Base-by-base conservation (phyloP, 2,797 vertebrate species). In the Muscicapa comitata region DNA sequence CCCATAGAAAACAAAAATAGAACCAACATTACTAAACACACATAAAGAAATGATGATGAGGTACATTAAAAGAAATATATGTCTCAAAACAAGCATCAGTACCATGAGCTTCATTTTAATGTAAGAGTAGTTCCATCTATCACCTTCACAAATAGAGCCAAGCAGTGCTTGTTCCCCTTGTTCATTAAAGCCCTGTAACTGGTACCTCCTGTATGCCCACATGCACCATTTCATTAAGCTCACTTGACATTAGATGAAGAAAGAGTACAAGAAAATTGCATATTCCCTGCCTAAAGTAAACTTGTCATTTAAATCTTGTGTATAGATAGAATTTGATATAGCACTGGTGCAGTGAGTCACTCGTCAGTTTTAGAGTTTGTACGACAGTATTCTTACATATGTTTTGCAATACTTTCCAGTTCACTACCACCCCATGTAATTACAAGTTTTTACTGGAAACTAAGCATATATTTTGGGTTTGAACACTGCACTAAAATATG, bases 231-330 rank as follows among this genome's bases (percentile, higher is more conserved):
- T 94, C 86, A 94, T 93, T 95, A 96, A 87, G 78, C 86, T 95
- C 80, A 72, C 84, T 92, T 94, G 93, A 95, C 94, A 92, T 96
- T 51, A 96, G 67, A 95, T 61, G 90, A 94, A 93, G 91, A 95
- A 97, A 85, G 93, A 95, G 92, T 92, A 94, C 88, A 95, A 92
- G 95, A 95, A 95, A 97, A 96, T 93, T 97, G 92, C 93, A 96
- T 95, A 95, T 92, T 95, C 82, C 79, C 66, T 87, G 55, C 68
- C 94, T 94, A 95, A 96, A 94, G 94, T 96, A 95, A 94, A 93
- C 93, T 93, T 96, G 95, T 94, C 94, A 97, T 96, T 96, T 96
- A 95, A 94, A 86, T 62, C 62, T 33, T 67, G 74, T 62, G 59
- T 91, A 95, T 74, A 96, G 96, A 95, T 94, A 96, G 95, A 93